phyloP scores from a whole-genome alignment of 2,888 invertebrate genomes.

The Epsilonema sp. region DNA sequence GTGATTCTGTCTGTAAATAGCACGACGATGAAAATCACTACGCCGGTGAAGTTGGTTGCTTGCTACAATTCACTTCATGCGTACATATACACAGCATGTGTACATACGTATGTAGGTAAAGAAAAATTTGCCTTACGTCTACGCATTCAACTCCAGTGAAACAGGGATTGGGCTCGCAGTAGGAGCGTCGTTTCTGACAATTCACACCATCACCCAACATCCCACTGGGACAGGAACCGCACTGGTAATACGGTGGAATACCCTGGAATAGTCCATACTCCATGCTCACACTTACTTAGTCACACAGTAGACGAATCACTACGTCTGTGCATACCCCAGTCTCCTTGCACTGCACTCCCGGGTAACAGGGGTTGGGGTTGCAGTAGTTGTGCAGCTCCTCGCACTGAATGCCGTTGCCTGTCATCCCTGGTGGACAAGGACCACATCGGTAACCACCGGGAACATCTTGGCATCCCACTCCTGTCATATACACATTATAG shows the following conservation, averaged over 20 bases:
- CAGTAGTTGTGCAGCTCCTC: constrained; percentile 3
- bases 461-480: constrained; percentile 26
- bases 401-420: constrained; percentile 27
- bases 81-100: too few relatives aligned
- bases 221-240: constrained; percentile 52
- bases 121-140: too few relatives aligned
- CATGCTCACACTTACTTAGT: too few relatives aligned
- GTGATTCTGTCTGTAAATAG: too few relatives aligned
- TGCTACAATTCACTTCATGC: too few relatives aligned
- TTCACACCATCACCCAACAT: constrained; percentile 48
- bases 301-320: too few relatives aligned
- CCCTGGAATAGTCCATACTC: too few relatives aligned
- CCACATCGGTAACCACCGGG: constrained; percentile 19
- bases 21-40: too few relatives aligned
- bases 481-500: too few relatives aligned
- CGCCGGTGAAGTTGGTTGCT: too few relatives aligned
- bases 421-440: constrained; percentile 25
- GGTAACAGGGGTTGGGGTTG: constrained; percentile 7
- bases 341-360: constrained; percentile 15
- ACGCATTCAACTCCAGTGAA: constrained; percentile 16
- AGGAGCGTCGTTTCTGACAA: constrained; percentile 36
- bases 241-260: constrained; percentile 50
- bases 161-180: constrained; percentile 39
- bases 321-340: too few relatives aligned
- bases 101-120: too few relatives aligned